These are phyloP conservation scores for Dasyornis broadbenti DNA, from an alignment of 2,113 vertebrate genomes.

Conservation along the genomic window DNA sequence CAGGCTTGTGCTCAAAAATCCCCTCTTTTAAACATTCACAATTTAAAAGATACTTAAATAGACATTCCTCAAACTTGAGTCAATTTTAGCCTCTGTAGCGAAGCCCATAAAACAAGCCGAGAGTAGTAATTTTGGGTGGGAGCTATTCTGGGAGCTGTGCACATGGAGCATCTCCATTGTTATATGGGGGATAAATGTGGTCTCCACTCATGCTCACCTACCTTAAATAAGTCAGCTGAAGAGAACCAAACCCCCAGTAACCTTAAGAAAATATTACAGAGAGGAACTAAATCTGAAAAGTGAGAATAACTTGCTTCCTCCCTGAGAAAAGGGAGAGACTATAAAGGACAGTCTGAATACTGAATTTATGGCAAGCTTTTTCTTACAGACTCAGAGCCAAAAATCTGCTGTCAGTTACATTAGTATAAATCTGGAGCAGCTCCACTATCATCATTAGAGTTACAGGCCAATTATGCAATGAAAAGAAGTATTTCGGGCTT, in stretches of 20 bases:
- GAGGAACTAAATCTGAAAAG: slow-evolving; percentile 4
- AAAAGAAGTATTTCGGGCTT: slow-evolving; percentile 49
- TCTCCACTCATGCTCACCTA: background rate
- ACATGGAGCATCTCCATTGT: background rate
- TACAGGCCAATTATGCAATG: slow-evolving; percentile 63
- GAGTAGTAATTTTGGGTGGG: background rate
- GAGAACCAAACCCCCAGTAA: background rate
- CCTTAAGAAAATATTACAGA: slow-evolving; percentile 3
- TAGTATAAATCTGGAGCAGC: slow-evolving; percentile 58
- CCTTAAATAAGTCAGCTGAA: slow-evolving; percentile 42
- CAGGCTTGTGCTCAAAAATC: background rate
- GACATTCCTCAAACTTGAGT: slow-evolving; percentile 50
- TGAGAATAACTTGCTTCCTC: background rate
- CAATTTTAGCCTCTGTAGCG: slow-evolving; percentile 48
- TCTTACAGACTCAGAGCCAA: slow-evolving; percentile 42
- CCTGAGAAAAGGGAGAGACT: background rate
- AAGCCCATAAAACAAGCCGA: slow-evolving; percentile 11
- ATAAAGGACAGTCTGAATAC: slow-evolving; percentile 23
- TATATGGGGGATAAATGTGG: background rate
- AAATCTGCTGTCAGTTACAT: slow-evolving; percentile 61
- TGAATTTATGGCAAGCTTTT: slow-evolving; percentile 47
- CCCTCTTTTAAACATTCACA: slow-evolving; percentile 30
- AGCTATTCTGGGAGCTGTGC: slow-evolving; percentile 28
- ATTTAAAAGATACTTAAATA: slow-evolving; percentile 57
- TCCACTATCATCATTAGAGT: slow-evolving; percentile 61